Conservation (phyloP, 2,888 invertebrate genomes). For the Criorhina ranunculi region DNA sequence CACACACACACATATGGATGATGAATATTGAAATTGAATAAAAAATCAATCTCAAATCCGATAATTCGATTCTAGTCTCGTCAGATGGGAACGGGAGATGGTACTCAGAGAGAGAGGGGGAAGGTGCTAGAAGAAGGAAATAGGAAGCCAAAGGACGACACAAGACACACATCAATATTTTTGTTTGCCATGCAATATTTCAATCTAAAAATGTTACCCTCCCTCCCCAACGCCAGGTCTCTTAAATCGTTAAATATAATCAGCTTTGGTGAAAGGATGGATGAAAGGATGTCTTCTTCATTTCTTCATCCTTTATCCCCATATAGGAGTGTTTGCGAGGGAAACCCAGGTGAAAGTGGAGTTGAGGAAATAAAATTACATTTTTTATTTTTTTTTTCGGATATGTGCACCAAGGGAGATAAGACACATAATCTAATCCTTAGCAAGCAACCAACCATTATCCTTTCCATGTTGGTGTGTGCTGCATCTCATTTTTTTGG, state of each 20-base stretch:
- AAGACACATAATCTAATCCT: conserved; percentile 71
- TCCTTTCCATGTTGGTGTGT: conserved; percentile 44
- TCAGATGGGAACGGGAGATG: not conserved
- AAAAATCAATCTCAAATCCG: conserved; percentile 84
- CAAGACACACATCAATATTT: conserved; percentile 70
- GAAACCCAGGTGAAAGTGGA: conserved; percentile 44
- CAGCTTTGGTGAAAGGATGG: conserved; percentile 51
- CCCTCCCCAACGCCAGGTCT: not conserved
- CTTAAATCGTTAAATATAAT: conserved; percentile 75
- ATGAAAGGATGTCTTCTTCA: conserved; percentile 62
- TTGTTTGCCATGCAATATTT: conserved; percentile 73
- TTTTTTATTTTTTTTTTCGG: conserved; percentile 43
- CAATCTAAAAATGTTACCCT: conserved; percentile 56
- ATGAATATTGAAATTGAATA: conserved; percentile 83
- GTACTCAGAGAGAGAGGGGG: too few species aligned
- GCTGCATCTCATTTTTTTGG: conserved; percentile 67
- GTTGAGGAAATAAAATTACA: conserved; percentile 64
- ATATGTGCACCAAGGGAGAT: conserved; percentile 72
- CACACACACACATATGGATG: conserved; percentile 75
- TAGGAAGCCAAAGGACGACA: conserved; percentile 67
- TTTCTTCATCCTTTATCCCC: conserved; percentile 45
- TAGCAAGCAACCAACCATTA: conserved; percentile 65
- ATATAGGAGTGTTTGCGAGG: not conserved
- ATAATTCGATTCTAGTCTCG: conserved; percentile 81
- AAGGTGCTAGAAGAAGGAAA: conserved; percentile 49